A percentile compares a stretch with the other conserved stretches of the same genome.
phyloP scores from a whole-genome alignment of 2,797 vertebrate genomes.

The Onychomys arenicola region DNA sequence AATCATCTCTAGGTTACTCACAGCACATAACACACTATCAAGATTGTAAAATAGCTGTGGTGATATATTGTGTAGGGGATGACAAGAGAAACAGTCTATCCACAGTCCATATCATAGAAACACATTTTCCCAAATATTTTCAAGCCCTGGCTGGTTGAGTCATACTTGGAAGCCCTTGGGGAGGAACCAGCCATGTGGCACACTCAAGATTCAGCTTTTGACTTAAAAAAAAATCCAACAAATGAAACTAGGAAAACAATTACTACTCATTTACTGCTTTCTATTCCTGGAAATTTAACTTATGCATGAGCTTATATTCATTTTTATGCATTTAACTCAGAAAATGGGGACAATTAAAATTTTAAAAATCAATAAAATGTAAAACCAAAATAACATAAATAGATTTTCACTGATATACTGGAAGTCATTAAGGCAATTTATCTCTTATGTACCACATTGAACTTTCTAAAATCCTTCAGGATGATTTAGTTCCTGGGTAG shows the following conservation, averaged over 20 bases:
- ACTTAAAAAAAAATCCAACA: slow-evolving; percentile 4
- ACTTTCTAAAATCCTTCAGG: slow-evolving; percentile 63
- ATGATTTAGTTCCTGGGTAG: slow-evolving; percentile 54
- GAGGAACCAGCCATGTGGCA: background rate
- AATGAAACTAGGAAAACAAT: slow-evolving; percentile 49
- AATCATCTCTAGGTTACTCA: background rate
- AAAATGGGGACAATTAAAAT: slow-evolving; percentile 62
- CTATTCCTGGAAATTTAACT: slow-evolving; percentile 71
- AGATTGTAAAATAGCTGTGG: background rate
- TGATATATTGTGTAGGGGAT: background rate
- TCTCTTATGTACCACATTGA: slow-evolving; percentile 37
- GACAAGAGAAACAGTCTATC: background rate
- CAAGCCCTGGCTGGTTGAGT: background rate
- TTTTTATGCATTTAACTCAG: slow-evolving; percentile 70
- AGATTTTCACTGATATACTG: slow-evolving; percentile 75
- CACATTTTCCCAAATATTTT: background rate
- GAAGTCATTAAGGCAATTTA: slow-evolving; percentile 72
- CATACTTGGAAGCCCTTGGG: background rate
- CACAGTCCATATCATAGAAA: background rate
- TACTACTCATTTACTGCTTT: background rate
- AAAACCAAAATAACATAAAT: slow-evolving; percentile 74
- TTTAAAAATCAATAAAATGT: slow-evolving; percentile 73
- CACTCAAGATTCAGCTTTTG: background rate
- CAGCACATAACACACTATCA: background rate
- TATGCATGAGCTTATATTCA: slow-evolving; percentile 46